Evolutionary conservation across 2,888 invertebrate species (phyloP), one percentile per base, ranked within the genome.

Genomic region (Brachypterus glaber): DNA sequence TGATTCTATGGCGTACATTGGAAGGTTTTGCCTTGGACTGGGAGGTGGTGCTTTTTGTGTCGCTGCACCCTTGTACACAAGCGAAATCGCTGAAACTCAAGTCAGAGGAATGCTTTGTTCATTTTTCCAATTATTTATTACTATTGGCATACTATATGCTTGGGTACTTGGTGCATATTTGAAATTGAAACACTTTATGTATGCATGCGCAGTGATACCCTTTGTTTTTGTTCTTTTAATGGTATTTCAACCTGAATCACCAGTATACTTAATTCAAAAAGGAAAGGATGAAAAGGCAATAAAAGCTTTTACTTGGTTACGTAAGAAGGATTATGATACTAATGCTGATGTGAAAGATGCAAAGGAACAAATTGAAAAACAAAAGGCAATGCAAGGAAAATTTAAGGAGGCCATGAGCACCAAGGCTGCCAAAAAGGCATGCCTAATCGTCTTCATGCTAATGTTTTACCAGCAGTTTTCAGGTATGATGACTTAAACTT

Each of bases 381-480:
- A 47, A 2, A 18, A 26, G 3, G 24, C 27, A 2, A 33, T n/a
- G 2, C 26, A 45, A 21, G 37, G 33, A 15, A 42, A 49, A 0
- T 51, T 54, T 31, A 25, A 36, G 11, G 39, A 50, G 40, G 49
- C 49, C 7, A 17, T 50, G 2, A 44, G 35, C 21, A 47, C 40
- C 2, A 51, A 40, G 35, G 50, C 53, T 3, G 45, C 49, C n/a
- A 49, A 47, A 17, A 80, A 76, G 55, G 83, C 81, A 0, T 60
- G 84, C 2, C 39, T 77, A 8, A 82, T 88, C 40, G 80, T 78
- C 48, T 78, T 83, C 56, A 77, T 81, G 2, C 70, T 92, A 3
- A 91, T 91, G 90, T 64, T 87, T 49, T 85, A 90, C 66, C 92
- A 92, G 59, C 91, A 92, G 60, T 68, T 90, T 36, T 79, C 82